phyloP scores from a whole-genome alignment of 2,888 invertebrate species.

The Stramonita haemastoma region DNA sequence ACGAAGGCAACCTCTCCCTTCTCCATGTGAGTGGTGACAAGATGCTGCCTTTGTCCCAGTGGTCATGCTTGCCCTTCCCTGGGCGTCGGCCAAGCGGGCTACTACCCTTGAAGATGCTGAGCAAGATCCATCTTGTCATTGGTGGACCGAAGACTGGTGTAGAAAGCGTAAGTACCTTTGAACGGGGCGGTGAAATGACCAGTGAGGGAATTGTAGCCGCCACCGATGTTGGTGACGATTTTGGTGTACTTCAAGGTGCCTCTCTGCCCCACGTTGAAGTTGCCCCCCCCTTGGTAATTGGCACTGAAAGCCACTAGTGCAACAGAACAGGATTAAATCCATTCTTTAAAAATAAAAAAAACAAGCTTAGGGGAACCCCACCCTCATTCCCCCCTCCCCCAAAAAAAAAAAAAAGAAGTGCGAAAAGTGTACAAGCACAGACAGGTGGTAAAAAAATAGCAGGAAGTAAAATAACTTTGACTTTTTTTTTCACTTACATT shows the following conservation, averaged over 20 bases:
- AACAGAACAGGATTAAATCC: background rate
- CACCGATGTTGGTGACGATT: conserved; percentile 7
- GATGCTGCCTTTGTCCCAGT: background rate
- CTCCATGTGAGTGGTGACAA: background rate
- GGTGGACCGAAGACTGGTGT: background rate
- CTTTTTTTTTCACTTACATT: too few relatives aligned
- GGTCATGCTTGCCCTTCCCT: background rate
- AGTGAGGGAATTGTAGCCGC: background rate
- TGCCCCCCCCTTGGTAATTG: background rate
- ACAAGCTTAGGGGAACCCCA: too few relatives aligned
- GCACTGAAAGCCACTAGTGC: background rate
- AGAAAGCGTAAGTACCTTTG: conserved; percentile 11
- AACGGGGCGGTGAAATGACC: conserved; percentile 6
- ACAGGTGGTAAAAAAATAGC: too few relatives aligned
- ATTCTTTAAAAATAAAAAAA: too few relatives aligned
- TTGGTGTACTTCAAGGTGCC: background rate
- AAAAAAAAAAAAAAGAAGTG: too few relatives aligned
- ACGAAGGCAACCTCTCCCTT: background rate
- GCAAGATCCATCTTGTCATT: background rate
- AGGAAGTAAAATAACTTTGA: too few relatives aligned
- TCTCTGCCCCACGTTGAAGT: background rate
- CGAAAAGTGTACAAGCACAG: too few relatives aligned
- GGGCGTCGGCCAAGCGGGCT: background rate
- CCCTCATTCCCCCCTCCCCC: too few relatives aligned
- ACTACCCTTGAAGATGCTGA: background rate